A percentile compares a stretch with the other conserved stretches of the same genome.
These are phyloP conservation scores for Ifrita kowaldi DNA, from an alignment of 2,113 vertebrate species.

Conservation along the genomic window DNA sequence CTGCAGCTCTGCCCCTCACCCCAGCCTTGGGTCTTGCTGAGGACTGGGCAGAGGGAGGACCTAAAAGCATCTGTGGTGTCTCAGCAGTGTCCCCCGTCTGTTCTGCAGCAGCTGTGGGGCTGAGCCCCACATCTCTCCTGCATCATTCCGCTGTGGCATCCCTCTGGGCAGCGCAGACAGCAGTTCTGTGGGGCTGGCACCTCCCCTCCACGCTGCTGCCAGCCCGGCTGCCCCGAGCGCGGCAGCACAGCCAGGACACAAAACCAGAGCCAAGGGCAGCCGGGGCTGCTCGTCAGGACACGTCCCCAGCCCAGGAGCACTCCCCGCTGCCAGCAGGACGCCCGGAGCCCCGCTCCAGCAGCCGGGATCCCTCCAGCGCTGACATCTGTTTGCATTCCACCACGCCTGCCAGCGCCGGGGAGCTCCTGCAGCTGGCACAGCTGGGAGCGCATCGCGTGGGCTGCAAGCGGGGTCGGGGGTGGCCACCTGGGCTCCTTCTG, in stretches of 20 bases:
- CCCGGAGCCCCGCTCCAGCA: background rate
- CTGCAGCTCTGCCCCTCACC: accelerated
- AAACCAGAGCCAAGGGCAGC: background rate
- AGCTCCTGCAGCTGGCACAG: background rate
- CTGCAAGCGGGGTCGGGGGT: background rate
- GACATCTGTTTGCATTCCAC: background rate
- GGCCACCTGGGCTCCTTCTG: background rate
- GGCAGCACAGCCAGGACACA: accelerated
- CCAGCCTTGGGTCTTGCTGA: background rate
- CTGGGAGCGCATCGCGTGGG: background rate
- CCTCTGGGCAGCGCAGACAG: background rate
- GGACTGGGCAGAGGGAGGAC: accelerated
- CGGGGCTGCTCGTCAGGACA: background rate
- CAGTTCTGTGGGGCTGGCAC: background rate
- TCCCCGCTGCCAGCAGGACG: background rate
- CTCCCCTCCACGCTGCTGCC: background rate
- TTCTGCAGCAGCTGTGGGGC: background rate
- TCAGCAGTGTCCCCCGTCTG: background rate
- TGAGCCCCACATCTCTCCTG: background rate
- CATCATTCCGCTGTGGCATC: background rate
- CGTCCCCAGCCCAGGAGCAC: background rate
- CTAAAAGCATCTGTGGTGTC: background rate
- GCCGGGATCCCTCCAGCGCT: background rate
- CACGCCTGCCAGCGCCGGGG: background rate
- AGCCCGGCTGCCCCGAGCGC: background rate